These are phyloP conservation scores for Pinctada fucata DNA, from an alignment of 2,888 invertebrate species.

Conservation along the genomic window DNA sequence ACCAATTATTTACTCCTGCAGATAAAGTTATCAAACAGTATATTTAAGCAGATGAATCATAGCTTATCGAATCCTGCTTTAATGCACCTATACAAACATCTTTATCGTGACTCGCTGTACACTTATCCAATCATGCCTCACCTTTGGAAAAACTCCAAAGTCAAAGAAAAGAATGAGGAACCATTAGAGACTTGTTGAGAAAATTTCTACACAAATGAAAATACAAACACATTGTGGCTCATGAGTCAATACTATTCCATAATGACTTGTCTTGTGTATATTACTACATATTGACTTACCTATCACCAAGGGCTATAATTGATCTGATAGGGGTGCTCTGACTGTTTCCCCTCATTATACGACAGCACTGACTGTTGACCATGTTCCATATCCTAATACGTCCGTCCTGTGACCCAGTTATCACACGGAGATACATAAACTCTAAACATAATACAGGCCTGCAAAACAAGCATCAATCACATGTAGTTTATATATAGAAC, in stretches of 20 bases:
- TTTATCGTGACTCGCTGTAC: too few relatives aligned
- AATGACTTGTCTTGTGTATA: too few relatives aligned
- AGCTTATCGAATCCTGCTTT: too few relatives aligned
- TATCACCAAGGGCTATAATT: constrained; percentile 72
- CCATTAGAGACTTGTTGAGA: too few relatives aligned
- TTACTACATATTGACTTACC: constrained; percentile 52
- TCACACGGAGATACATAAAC: constrained; percentile 74
- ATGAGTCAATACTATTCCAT: neutral
- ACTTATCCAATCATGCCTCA: too few relatives aligned
- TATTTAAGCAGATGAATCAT: neutral
- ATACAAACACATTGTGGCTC: neutral
- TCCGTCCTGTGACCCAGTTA: constrained; percentile 76
- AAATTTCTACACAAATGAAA: neutral
- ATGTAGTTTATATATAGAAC: too few relatives aligned
- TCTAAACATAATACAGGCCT: constrained; percentile 76
- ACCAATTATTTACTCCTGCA: too few relatives aligned
- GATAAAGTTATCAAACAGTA: neutral
- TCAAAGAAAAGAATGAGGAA: neutral
- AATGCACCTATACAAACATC: too few relatives aligned
- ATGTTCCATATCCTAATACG: constrained; percentile 76
- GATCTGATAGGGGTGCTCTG: constrained; percentile 75
- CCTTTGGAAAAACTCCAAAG: too few relatives aligned
- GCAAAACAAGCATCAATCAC: constrained; percentile 29
- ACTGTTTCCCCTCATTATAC: constrained; percentile 77
- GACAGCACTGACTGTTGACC: constrained; percentile 74